These are phyloP conservation scores for Andrena flavipes DNA, from an alignment of 2,888 invertebrate genomes.

Conservation along the genomic window DNA sequence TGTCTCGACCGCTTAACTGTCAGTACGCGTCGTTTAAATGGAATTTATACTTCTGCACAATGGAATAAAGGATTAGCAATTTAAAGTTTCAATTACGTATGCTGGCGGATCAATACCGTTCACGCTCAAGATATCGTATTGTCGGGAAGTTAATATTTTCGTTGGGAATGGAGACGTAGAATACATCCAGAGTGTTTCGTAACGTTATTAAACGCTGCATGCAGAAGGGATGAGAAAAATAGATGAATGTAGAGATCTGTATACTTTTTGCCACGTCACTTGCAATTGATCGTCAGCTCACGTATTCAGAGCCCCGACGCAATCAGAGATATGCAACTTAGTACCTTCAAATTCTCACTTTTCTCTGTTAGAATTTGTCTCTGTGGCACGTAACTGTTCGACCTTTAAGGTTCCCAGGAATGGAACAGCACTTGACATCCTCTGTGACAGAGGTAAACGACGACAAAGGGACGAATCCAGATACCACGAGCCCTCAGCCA, in stretches of 20 bases:
- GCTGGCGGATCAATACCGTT: slow-evolving; percentile 3
- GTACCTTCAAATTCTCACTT: no score
- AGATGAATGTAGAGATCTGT: no score
- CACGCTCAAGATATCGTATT: slow-evolving; percentile 8
- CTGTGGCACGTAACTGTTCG: background rate
- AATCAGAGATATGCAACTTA: no score
- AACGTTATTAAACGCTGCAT: background rate
- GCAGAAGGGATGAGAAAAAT: no score
- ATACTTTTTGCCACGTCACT: no score
- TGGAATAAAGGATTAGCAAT: slow-evolving; percentile 34
- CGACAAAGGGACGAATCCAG: slow-evolving; percentile 30
- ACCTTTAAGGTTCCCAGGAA: slow-evolving; percentile 12
- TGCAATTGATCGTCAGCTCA: no score
- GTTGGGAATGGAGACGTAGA: background rate
- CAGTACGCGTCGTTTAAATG: slow-evolving; percentile 23
- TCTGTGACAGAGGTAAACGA: slow-evolving; percentile 30
- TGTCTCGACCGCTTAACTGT: slow-evolving; percentile 43
- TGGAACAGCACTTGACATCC: background rate
- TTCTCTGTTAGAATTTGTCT: background rate
- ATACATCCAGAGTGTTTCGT: background rate
- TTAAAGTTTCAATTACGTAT: slow-evolving; percentile 30
- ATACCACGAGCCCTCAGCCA: slow-evolving; percentile 27
- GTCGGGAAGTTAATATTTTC: background rate
- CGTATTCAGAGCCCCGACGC: no score
- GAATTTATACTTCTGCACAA: slow-evolving; percentile 46